Conservation (phyloP, 2,797 vertebrate genomes). For the Steatocranus sp. region DNA sequence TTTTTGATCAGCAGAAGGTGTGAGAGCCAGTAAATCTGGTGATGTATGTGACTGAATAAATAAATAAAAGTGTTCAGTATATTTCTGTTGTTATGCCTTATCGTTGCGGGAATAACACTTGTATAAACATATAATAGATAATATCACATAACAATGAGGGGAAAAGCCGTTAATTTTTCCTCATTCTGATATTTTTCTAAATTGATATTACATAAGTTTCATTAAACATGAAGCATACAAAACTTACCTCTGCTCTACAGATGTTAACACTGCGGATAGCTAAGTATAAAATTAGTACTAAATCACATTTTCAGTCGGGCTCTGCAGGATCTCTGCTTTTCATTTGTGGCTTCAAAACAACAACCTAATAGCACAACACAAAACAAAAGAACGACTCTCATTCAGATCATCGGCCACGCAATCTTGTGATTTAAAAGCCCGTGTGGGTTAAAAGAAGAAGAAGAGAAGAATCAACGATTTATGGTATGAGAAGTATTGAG, state of each 20-base stretch:
- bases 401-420: background rate
- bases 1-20: background rate
- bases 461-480: background rate
- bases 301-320: background rate
- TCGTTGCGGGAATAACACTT: background rate
- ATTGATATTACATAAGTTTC: background rate
- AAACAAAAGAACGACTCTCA: background rate
- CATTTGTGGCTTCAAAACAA: background rate
- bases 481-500: background rate
- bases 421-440: background rate
- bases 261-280: background rate
- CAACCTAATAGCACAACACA: background rate
- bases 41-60: background rate
- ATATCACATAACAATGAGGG: background rate
- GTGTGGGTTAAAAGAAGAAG: background rate
- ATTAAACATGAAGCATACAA: background rate
- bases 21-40: background rate
- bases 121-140: background rate
- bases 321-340: background rate
- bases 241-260: background rate
- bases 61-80: background rate
- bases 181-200: background rate
- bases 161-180: rapidly evolving
- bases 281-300: background rate
- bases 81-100: background rate